A percentile compares a stretch with the other conserved stretches of the same genome.
Conservation (phyloP, 30 jellyfish, hydroid and myxozoan genomes). For the Hydra vulgaris region DNA sequence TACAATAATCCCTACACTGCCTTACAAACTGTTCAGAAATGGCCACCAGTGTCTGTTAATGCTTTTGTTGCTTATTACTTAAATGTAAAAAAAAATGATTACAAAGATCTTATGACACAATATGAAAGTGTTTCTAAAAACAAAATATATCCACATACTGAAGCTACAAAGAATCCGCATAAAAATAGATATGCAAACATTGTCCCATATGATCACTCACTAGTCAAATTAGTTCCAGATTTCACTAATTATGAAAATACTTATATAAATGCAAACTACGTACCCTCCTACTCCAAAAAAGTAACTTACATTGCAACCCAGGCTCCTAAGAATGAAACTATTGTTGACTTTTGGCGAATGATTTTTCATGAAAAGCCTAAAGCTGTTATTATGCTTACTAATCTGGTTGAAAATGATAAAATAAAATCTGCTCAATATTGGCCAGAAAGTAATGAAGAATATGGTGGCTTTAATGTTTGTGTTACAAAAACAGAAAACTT, state of each 20-base stretch:
- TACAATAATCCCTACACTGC: background rate
- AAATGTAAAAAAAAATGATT: background rate
- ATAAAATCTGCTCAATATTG: slow-evolving; percentile 71
- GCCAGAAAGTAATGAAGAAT: slow-evolving; percentile 66
- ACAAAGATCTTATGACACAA: background rate
- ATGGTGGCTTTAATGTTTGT: slow-evolving; percentile 64
- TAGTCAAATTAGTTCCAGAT: background rate
- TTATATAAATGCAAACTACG: slow-evolving; percentile 23
- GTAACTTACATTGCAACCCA: slow-evolving; percentile 17
- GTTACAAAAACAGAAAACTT: slow-evolving; percentile 43
- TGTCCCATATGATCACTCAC: slow-evolving; percentile 20
- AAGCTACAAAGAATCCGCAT: background rate
- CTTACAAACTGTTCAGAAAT: background rate
- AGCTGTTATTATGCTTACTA: slow-evolving; percentile 24
- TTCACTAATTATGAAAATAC: slow-evolving; percentile 3
- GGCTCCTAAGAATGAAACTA: slow-evolving; percentile 19
- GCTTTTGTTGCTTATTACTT: slow-evolving; percentile 12
- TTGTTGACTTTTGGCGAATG: slow-evolving; percentile 25
- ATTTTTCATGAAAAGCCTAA: slow-evolving; percentile 17
- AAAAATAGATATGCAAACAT: slow-evolving; percentile 18
- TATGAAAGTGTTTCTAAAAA: slow-evolving; percentile 20
- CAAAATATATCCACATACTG: background rate
- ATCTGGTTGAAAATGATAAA: slow-evolving; percentile 3
- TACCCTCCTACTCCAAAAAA: slow-evolving; percentile 1
- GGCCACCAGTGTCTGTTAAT: background rate